Conservation (phyloP, 1,140 invertebrate genomes). For the Drosophila malerkotliana region DNA sequence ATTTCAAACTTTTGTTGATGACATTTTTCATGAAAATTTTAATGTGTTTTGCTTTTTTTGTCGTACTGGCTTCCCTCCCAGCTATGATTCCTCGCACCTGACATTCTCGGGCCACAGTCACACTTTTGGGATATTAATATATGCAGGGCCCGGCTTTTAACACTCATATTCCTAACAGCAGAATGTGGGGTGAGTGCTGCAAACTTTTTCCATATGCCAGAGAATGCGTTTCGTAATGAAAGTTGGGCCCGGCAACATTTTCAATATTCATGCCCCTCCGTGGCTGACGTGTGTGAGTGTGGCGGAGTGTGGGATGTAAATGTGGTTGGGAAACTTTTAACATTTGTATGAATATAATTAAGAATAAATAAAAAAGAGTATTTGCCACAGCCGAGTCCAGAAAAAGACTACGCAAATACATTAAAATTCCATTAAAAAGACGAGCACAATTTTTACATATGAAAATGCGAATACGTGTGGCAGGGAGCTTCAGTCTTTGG, state of each 20-base stretch:
- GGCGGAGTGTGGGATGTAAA: conserved; percentile 63
- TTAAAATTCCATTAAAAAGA: conserved; percentile 80
- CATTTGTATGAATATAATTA: conserved; percentile 83
- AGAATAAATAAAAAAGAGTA: conserved; percentile 60
- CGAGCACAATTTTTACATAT: conserved; percentile 33
- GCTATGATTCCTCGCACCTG: conserved; percentile 28
- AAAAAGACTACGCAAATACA: conserved; percentile 60
- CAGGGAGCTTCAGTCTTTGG: background rate
- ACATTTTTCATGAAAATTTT: conserved; percentile 83
- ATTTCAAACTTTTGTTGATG: conserved; percentile 82
- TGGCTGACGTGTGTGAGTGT: background rate
- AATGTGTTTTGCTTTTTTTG: conserved; percentile 65
- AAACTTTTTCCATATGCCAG: conserved; percentile 70
- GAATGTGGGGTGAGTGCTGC: conserved; percentile 18
- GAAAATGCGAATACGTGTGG: conserved; percentile 5
- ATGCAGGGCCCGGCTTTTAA: conserved; percentile 80
- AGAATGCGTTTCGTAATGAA: conserved; percentile 74
- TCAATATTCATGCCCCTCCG: conserved; percentile 73
- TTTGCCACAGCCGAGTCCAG: conserved; percentile 26
- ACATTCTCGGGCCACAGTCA: conserved; percentile 44
- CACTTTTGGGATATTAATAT: conserved; percentile 79
- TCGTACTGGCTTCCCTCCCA: conserved; percentile 3
- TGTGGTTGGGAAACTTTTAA: conserved; percentile 69
- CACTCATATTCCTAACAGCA: conserved; percentile 48
- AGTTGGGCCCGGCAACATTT: conserved; percentile 58